Percentiles rank a stretch among this genome's conserved stretches.
Conservation (phyloP, 2,797 vertebrate genomes). For the Holocentrus rufus region DNA sequence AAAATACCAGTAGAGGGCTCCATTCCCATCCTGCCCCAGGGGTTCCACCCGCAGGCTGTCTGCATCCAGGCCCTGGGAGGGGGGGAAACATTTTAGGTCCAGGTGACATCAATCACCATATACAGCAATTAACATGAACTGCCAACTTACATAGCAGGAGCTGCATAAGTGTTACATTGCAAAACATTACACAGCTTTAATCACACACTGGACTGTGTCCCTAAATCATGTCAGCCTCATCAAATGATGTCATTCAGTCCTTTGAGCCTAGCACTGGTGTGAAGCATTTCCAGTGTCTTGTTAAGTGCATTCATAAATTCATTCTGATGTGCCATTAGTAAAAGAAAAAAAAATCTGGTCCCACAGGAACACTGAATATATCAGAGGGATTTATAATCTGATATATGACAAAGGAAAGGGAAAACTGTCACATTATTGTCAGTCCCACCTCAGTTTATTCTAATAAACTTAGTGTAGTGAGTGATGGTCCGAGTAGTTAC, state of each 20-base stretch:
- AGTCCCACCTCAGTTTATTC: background rate
- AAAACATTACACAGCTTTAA: background rate
- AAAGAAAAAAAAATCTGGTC: background rate
- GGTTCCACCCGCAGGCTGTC: conserved; percentile 97
- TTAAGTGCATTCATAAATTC: conserved; percentile 22
- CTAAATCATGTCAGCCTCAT: conserved; percentile 3
- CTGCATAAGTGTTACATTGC: background rate
- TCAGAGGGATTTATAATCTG: background rate
- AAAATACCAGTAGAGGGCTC: conserved; percentile 99
- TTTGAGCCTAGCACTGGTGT: conserved; percentile 23
- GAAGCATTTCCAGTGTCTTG: conserved; percentile 12
- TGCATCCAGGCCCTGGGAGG: conserved; percentile 89
- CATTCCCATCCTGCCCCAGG: conserved; percentile 91
- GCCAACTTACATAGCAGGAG: background rate
- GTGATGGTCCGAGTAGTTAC: background rate
- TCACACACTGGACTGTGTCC: background rate
- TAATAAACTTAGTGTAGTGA: background rate
- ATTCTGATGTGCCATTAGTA: conserved; percentile 3
- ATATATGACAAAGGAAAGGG: background rate
- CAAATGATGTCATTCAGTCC: conserved; percentile 42
- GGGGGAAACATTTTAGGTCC: background rate
- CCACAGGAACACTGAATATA: conserved; percentile 1
- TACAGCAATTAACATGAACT: background rate
- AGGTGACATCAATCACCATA: background rate
- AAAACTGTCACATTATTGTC: conserved; percentile 24